Base-by-base conservation (phyloP, 2,797 vertebrate genomes). In the Chiroxiphia lanceolata region DNA sequence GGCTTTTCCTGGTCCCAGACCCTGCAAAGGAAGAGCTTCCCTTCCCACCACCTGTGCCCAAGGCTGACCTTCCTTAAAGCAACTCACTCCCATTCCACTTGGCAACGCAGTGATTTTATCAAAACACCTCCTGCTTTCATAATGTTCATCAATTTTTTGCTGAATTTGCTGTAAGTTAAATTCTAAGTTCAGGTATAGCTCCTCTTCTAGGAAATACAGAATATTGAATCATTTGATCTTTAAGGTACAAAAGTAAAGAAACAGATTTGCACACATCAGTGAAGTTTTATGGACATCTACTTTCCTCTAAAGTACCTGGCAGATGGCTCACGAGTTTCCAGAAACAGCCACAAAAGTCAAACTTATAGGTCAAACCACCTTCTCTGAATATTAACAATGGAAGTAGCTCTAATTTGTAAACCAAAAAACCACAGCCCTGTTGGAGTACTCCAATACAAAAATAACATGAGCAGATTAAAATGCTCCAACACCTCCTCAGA, bases 271-370 rank as follows among this genome's bases (percentile, higher is more conserved):
- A 87, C 40, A 84, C 38, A 63, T 77, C 80, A 76, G 13, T 60
- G 83, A 91, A 86, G 83, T 83, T 94, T 89, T 91, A 91, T n/a
- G 47, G 80, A 59, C 76, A 67, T 74, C 38, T 71, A 83, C 36
- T 89, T 89, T 59, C 50, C 56, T 83, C 79, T 91, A 81, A 91
- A 94, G 88, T 36, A 88, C 59, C 59, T 82, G 90, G 67, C 89
- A 94, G 83, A 88, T 91, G 91, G 87, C 61, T 81, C 36, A n/a
- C 36, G 79, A 76, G 33, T 88, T 95, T 94, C 91, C 85, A 94
- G 83, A 91, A 90, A 86, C 0, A 1, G 76, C 83, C 70, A 81
- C 51, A 53, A 15, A 90, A 90, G 67, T 90, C 85, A 91, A 63
- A 56, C 36, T 88, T 63, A 76, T 25, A 93, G 93, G 72, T 95